A percentile compares a stretch with the other conserved stretches of the same genome.
These are phyloP conservation scores for Netelia fuscicornis DNA, from an alignment of 2,888 invertebrate species.

Conservation along the genomic window DNA sequence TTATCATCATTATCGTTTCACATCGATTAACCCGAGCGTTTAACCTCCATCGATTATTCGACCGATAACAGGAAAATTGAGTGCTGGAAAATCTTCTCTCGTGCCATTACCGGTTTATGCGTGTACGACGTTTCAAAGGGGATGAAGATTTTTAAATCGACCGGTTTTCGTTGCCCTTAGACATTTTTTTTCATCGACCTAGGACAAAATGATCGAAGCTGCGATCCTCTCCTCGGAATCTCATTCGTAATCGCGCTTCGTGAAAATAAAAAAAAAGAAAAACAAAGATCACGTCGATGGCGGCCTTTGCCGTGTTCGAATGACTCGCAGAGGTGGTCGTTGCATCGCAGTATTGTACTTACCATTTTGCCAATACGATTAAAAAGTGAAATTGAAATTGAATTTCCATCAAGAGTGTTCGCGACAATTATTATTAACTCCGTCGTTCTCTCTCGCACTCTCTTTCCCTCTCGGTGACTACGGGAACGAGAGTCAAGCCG, in stretches of 20 bases:
- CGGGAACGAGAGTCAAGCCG: conserved; percentile 18
- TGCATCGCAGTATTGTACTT: background rate
- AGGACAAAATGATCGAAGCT: too few species aligned
- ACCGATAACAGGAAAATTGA: conserved; percentile 19
- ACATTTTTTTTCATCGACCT: too few species aligned
- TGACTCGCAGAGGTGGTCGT: background rate
- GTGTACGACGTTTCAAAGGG: too few species aligned
- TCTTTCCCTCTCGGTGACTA: background rate
- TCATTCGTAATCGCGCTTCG: background rate
- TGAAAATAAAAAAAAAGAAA: background rate
- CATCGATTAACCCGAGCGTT: conserved; percentile 59
- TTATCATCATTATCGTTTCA: conserved; percentile 40
- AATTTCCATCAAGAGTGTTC: conserved; percentile 53
- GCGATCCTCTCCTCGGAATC: too few species aligned
- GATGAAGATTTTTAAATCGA: too few species aligned
- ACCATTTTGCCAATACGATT: background rate
- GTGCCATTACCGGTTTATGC: too few species aligned
- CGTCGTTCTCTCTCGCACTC: background rate
- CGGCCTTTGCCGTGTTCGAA: too few species aligned
- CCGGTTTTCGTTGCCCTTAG: too few species aligned
- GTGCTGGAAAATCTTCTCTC: too few species aligned
- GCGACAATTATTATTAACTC: conserved; percentile 61
- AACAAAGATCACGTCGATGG: too few species aligned
- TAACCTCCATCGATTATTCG: conserved; percentile 61
- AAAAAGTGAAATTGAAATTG: conserved; percentile 38